These are phyloP conservation scores for Cryptotermes secundus DNA, from an alignment of 1,140 invertebrate species.

Conservation along the genomic window DNA sequence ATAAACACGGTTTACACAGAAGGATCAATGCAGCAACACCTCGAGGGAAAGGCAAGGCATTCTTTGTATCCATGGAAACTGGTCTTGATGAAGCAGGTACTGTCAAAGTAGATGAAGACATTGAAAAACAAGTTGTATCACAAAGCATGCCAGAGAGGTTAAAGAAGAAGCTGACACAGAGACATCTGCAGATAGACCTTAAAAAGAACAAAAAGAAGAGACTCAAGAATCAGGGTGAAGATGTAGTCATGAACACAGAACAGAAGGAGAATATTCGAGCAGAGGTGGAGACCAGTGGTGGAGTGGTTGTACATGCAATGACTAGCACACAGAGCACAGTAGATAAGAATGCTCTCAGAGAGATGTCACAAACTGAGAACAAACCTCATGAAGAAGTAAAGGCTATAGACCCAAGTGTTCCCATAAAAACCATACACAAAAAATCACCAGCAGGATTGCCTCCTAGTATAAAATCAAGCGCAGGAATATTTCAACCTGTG, in stretches of 20 bases:
- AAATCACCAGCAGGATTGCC: not conserved
- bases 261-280: not conserved
- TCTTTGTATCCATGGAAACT: constrained; percentile 28
- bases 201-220: constrained; percentile 5
- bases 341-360: not conserved
- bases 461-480: not conserved
- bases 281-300: not conserved
- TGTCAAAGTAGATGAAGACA: not conserved
- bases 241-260: not conserved
- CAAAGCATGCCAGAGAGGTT: constrained; percentile 30
- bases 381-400: not conserved
- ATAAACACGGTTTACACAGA: not conserved
- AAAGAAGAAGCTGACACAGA: constrained; percentile 25
- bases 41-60: constrained; percentile 27
- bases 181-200: constrained; percentile 19
- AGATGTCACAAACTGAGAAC: not conserved
- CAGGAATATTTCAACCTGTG: not conserved
- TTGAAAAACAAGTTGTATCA: not conserved
- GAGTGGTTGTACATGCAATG: not conserved
- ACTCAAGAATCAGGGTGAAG: not conserved
- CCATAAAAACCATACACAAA: not conserved
- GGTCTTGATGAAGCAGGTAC: not conserved
- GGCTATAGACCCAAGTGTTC: not conserved
- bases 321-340: not conserved
- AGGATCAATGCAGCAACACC: constrained; percentile 28